Base-by-base conservation (phyloP, 2,113 vertebrate genomes). In the Felis chaus region DNA sequence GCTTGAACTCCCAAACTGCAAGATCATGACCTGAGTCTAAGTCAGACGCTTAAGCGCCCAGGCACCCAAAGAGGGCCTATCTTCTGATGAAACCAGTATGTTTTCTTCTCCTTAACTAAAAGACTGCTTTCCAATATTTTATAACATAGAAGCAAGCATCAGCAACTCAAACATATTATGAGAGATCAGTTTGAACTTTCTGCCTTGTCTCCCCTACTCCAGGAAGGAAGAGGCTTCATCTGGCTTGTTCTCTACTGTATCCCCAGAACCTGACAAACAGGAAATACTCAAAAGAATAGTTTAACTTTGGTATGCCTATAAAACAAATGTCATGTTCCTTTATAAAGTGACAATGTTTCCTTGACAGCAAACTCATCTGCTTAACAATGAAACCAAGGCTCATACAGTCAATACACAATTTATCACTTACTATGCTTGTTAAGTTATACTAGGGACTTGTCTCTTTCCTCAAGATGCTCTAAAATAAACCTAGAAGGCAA, bases 301-400 rank as follows among this genome's bases (percentile, higher is more conserved):
- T 88, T 65, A 74, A 74, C 23, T 33, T 29, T 1, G 5, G 31
- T 61, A 68, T 61, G 74, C 29, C 82, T 89, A 71, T 63, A 73
- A 91, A 85, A 81, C 33, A 82, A 76, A 83, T 81, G 14, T 10
- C 45, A 87, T 7, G 15, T 57, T 85, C 73, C 41, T 81, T 78
- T 82, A 71, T n/a, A n/a, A 86, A 4, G 53, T n/a, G 23, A 73
- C 55, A 85, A 61, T 27, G 76, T 53, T 91, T 90, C 57, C 50
- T 78, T 86, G 55, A 39, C 66, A 86, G 10, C 76, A 86, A 93
- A 91, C 7, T 74, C 19, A 31, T 71, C 74, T 78, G 71, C 65
- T 86, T 87, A 94, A 91, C 50, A 69, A 90, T 88, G 23, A 96
- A 96, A 95, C 29, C 41, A 86, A 45, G 23, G 50, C n/a, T 92